Evolutionary conservation across 2,888 invertebrate species (phyloP).

Genomic region (Hedychridium roseum): DNA sequence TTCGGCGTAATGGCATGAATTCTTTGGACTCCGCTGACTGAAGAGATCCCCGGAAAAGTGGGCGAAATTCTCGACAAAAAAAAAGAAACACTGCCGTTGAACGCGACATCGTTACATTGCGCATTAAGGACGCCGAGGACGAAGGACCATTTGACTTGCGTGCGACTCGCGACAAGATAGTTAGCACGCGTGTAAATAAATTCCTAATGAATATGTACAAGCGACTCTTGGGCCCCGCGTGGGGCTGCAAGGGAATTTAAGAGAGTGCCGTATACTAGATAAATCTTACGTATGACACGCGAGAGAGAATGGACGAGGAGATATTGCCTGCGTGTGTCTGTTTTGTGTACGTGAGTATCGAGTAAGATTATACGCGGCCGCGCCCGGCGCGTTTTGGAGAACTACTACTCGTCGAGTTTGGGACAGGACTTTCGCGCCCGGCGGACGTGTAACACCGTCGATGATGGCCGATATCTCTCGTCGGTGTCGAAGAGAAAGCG

Average conservation of each 20-base stretch:
- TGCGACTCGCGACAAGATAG: constrained; percentile 31
- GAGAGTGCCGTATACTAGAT: constrained; percentile 44
- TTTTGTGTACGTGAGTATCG: no score
- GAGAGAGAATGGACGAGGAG: constrained; percentile 8
- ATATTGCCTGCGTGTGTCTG: no score
- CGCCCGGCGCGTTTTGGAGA: no score
- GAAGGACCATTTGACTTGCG: constrained; percentile 26
- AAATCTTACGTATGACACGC: constrained; percentile 33
- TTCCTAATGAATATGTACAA: constrained; percentile 61
- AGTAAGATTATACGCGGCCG: no score
- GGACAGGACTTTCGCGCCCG: no score
- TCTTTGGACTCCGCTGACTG: no score
- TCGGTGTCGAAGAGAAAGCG: constrained; percentile 22
- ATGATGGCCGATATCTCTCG: no score
- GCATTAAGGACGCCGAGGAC: constrained; percentile 19
- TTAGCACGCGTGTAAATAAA: constrained; percentile 62
- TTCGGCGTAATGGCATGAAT: no score
- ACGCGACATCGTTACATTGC: background rate
- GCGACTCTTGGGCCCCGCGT: constrained; percentile 25
- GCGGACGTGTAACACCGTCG: no score
- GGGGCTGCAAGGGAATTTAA: constrained; percentile 27
- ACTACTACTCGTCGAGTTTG: no score
- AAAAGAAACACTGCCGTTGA: background rate
- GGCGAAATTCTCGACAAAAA: background rate
- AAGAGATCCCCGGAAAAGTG: no score